phyloP scores from a whole-genome alignment of 2,113 vertebrate species.

The Thunnus thynnus region DNA sequence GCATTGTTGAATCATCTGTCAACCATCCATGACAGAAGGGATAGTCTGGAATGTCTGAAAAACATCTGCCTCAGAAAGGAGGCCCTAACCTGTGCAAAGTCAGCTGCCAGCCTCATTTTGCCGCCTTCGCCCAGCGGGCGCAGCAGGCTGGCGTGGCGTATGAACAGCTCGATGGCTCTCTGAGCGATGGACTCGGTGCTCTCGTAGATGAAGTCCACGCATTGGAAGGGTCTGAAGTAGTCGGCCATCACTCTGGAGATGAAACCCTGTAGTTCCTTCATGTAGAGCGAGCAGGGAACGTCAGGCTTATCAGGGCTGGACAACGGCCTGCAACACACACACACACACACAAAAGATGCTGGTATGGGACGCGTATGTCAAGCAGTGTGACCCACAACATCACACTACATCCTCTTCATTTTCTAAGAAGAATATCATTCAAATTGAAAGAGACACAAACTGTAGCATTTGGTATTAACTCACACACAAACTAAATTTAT shows the following conservation, averaged over 20 bases:
- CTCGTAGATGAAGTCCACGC: conserved; percentile 94
- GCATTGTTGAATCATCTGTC: neutral
- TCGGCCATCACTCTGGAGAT: conserved; percentile 93
- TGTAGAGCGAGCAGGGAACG: conserved; percentile 95
- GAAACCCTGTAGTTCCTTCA: conserved; percentile 98
- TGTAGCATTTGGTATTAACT: too few species aligned
- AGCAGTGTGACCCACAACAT: too few species aligned
- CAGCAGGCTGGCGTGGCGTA: conserved; percentile 93
- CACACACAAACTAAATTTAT: neutral
- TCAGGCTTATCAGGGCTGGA: conserved; percentile 88
- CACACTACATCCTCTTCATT: too few species aligned
- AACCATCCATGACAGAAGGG: neutral
- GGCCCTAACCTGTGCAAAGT: conserved; percentile 94
- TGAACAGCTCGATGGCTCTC: conserved; percentile 92
- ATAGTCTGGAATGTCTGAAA: neutral
- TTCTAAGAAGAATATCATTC: too few species aligned
- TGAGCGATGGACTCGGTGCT: conserved; percentile 92
- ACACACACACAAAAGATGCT: neutral
- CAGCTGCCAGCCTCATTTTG: conserved; percentile 95
- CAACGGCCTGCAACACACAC: conserved; percentile 82
- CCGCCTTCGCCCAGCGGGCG: conserved; percentile 94
- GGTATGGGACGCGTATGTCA: too few species aligned
- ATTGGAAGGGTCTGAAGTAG: conserved; percentile 96
- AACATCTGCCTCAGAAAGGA: neutral
- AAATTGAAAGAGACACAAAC: too few species aligned